Evolutionary conservation across 2,888 invertebrate species (phyloP), one percentile per base, ranked within the genome.

Genomic region (Rhaphigaster nebulosa): DNA sequence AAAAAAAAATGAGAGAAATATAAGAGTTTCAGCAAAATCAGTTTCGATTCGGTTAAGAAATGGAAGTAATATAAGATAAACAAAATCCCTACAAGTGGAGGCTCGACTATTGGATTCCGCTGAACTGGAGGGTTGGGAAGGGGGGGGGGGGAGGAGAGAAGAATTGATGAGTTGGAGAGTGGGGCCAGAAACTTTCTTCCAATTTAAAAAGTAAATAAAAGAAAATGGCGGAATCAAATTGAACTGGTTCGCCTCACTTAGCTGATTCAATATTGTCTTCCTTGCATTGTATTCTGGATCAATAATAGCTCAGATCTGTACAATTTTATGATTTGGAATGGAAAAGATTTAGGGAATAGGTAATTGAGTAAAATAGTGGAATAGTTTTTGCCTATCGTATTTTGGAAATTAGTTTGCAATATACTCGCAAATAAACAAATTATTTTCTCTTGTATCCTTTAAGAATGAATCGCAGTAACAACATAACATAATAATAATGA

Each of bases 181-280:
- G 84, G 84, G 41, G 45, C 45, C 84, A 41, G 45, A 50, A 84
- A 84, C 84, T 84, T 84, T 84, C 84, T 84, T 84, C 84, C 84
- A 84, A 84, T 84, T 84, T 84, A 84, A 84, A 84, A 84, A 84
- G 84, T 84, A 84, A 84, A 84, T 84, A 84, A 84, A 84, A 84
- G 84, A 50, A 84, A 84, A 84, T 84, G 84, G 84, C 84, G 84
- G 84, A 50, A 84, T 84, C 84, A 84, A 50, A 84, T 84, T 50
- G 84, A 84, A 84, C 45, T 76, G 84, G 45, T 50, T 84, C 45
- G 84, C 45, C 84, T 84, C 84, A 84, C 84, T 84, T 84, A 84
- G 84, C 84, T 84, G 84, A 84, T 84, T 84, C 84, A 84, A 84
- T 84, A 84, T 50, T 84, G 84, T 50, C 84, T 84, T 84, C 84